Base-by-base conservation (phyloP, 2,888 invertebrate genomes). In the Blera fallax region DNA sequence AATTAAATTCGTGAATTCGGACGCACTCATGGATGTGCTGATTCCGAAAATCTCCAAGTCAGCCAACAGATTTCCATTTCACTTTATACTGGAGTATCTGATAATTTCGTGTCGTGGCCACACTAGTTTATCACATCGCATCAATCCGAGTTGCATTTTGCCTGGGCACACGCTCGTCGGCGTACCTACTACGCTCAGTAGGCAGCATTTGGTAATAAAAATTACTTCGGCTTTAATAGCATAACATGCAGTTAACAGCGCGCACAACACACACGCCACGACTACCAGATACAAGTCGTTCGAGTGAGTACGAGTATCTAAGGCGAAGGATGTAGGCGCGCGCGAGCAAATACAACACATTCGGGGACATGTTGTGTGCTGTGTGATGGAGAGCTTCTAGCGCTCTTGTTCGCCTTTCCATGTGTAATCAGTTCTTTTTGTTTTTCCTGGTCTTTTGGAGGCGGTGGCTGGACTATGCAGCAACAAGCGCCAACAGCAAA, bases 181-280 rank as follows among this genome's bases (percentile, higher is more conserved):
- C 40, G 11, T 79, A 79, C 43, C 69, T 52, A 32, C 24, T 40
- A 37, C 62, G 7, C 79, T 84, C 74, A 76, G 74, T 80, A 70
- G 74, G 79, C 79, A 79, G 79, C 79, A 79, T 84, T 84, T 70
- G 79, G 74, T 56, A 58, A 84, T 84, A 80, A 84, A 84, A 84
- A 84, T 84, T 80, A 84, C 84, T 62, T 64, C 37, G 65, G 65
- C 77, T 82, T 82, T 65, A 82, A 82, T 82, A 65, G 84, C 84
- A 64, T 79, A 76, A 84, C 84, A 84, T 79, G 84, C 34, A 76
- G 79, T 84, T 84, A 79, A 84, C 84, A 79, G 84, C 64, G 84
- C 70, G 40, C 84, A 52, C 74, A 79, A 69, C 74, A 84, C 70
- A 77, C 84, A 84, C 84, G 84, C 84, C 64, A 84, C 18, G 56